Evolutionary conservation across 2,888 invertebrate genomes (phyloP).

Genomic region (Lutraria lutraria): DNA sequence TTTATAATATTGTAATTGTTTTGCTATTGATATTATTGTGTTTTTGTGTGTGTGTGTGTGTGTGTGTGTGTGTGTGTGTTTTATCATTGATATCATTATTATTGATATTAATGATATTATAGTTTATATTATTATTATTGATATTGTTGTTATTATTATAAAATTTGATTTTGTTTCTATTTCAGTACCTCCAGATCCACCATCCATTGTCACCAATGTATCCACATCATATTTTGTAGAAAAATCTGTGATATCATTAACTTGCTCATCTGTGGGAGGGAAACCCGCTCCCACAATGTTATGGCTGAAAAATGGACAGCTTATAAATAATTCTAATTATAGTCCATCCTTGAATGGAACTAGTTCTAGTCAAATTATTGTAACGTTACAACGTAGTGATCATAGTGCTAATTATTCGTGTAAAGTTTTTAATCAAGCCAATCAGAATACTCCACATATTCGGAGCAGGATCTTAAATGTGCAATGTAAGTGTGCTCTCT

Average conservation of each 20-base stretch:
- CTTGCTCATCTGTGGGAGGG: constrained; percentile 78
- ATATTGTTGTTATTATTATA: neutral
- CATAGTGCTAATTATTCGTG: constrained; percentile 80
- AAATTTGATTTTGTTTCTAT: constrained; percentile 21
- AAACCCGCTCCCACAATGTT: constrained; percentile 78
- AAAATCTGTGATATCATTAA: constrained; percentile 75
- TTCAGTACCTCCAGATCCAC: constrained; percentile 79
- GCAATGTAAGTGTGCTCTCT: constrained; percentile 77
- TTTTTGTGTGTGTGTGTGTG: too few relatives aligned
- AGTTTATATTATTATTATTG: too few relatives aligned
- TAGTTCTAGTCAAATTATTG: constrained; percentile 69
- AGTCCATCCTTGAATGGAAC: constrained; percentile 60
- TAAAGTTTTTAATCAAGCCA: constrained; percentile 77
- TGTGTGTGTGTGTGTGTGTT: too few relatives aligned
- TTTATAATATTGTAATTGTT: too few relatives aligned
- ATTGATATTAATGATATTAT: too few relatives aligned
- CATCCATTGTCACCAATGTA: constrained; percentile 67
- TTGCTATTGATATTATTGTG: too few relatives aligned
- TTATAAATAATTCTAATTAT: constrained; percentile 64
- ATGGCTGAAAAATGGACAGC: constrained; percentile 79
- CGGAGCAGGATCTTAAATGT: constrained; percentile 71
- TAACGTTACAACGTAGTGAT: constrained; percentile 68
- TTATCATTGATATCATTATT: too few relatives aligned
- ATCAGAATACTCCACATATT: constrained; percentile 71
- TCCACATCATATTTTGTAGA: constrained; percentile 69